A percentile compares a stretch with the other conserved stretches of the same genome.
phyloP scores from a whole-genome alignment of 1,140 invertebrate genomes.

The Drosophila pruinosa region DNA sequence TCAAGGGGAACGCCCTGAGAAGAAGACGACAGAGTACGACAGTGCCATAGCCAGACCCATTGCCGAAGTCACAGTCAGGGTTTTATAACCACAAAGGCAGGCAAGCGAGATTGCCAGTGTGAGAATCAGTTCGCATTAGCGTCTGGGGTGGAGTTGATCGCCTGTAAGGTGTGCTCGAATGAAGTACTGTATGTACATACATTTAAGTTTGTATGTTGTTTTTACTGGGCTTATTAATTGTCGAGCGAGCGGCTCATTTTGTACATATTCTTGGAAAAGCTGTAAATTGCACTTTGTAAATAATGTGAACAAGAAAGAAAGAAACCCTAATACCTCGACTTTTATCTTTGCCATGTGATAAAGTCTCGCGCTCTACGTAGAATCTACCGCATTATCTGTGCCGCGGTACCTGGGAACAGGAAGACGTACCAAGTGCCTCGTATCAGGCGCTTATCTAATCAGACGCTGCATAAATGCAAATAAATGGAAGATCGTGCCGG shows the following conservation, averaged over 20 bases:
- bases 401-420: conserved; percentile 62
- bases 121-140: conserved; percentile 23
- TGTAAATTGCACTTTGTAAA: conserved; percentile 77
- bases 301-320: conserved; percentile 63
- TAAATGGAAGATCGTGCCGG: conserved; percentile 60
- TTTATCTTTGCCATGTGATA: conserved; percentile 59
- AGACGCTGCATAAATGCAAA: conserved; percentile 76
- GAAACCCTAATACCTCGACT: conserved; percentile 61
- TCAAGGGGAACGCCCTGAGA: conserved; percentile 39
- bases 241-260: conserved; percentile 51
- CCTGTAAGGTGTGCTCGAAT: conserved; percentile 22
- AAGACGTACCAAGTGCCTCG: conserved; percentile 57
- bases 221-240: conserved; percentile 63
- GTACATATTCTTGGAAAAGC: conserved; percentile 72
- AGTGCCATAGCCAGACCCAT: background rate
- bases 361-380: conserved; percentile 51
- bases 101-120: conserved; percentile 18
- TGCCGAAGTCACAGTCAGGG: background rate
- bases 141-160: conserved; percentile 5
- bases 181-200: background rate
- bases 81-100: conserved; percentile 13
- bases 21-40: background rate
- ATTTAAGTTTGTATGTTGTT: conserved; percentile 17
- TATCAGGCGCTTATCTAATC: conserved; percentile 71
- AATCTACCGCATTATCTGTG: conserved; percentile 65